Evolutionary conservation across 2,888 invertebrate species (phyloP), one percentile per base, ranked within the genome.

Genomic region (Cephus nigrinus): DNA sequence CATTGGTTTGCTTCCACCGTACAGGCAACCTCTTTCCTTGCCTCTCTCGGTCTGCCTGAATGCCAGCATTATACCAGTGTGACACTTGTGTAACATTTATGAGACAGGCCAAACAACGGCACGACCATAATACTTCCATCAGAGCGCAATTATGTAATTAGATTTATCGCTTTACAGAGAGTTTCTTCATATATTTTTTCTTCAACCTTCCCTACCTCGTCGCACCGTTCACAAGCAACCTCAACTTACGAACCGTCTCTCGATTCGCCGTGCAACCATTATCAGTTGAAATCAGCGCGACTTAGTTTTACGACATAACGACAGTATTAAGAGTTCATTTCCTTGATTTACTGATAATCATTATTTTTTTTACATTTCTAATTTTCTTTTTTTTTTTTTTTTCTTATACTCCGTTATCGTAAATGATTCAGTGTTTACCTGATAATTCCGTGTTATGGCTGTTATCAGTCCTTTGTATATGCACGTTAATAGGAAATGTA

Each of bases 141-240:
- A 80, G 74, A 32, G 76, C 72, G 80, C 81, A 83, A 86, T 85
- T 82, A 82, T 79, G 82, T 80, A 84, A 85, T 84, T 84, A 81
- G 81, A 84, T 86, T 86, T 83, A 86, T 55, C 79, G 82, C 78
- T 84, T 82, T 81, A 81, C 76, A 75, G 35, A 69, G 68, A 74
- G 72, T 75, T 73, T 73, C 55, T 31, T 34, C 68, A 77, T 69
- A 36, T 30, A 31, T 23, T 33, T 72, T 31, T n/a, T 40, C n/a
- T 76, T 55, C 15, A 9, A 55, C 1, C 55, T 23, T 23, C 55
- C 23, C 55, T 23, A 23, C 1, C 55, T 5, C 55, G 23, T 23
- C 2, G 9, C 2, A 9, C 2, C 5, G 23, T 55, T 55, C 23
- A 23, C 55, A 1, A 55, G 23, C 55, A 9, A 9, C 23, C 9